A percentile compares a stretch with the other conserved stretches of the same genome.
phyloP scores from a whole-genome alignment of 2,113 vertebrate genomes.

The Triplophysa siluroides region DNA sequence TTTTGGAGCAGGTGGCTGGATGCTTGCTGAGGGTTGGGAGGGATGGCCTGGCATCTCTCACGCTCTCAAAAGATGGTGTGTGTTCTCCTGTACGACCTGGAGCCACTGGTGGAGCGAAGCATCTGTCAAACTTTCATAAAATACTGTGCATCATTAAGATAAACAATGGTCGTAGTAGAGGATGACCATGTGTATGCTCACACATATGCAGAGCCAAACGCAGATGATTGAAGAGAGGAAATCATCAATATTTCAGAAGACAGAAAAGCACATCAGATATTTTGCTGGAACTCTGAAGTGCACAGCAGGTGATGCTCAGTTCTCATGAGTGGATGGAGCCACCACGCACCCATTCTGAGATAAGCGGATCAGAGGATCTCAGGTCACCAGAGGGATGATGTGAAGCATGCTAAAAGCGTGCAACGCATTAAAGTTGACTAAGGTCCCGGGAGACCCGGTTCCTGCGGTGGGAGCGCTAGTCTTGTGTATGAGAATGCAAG shows the following conservation, averaged over 20 bases:
- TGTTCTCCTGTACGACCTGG: background rate
- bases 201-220: too few species aligned
- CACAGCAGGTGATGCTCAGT: conserved; percentile 6
- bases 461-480: background rate
- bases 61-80: background rate
- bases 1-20: background rate
- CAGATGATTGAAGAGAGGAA: too few species aligned
- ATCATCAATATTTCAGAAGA: too few species aligned
- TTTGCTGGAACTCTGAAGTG: too few species aligned
- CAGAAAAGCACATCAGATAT: background rate
- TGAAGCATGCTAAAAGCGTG: conserved; percentile 5
- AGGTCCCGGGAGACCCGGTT: background rate
- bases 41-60: background rate
- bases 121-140: conserved; percentile 1
- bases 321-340: background rate
- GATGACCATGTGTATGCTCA: too few species aligned
- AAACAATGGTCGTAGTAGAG: too few species aligned
- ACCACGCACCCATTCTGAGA: background rate
- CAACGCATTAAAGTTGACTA: conserved; percentile 19
- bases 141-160: background rate
- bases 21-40: conserved; percentile 7
- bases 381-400: background rate
- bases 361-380: background rate
- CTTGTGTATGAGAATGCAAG: background rate
- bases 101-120: background rate